phyloP scores from a whole-genome alignment of 92 coral and sea anemone species.

The Ricordea florida region DNA sequence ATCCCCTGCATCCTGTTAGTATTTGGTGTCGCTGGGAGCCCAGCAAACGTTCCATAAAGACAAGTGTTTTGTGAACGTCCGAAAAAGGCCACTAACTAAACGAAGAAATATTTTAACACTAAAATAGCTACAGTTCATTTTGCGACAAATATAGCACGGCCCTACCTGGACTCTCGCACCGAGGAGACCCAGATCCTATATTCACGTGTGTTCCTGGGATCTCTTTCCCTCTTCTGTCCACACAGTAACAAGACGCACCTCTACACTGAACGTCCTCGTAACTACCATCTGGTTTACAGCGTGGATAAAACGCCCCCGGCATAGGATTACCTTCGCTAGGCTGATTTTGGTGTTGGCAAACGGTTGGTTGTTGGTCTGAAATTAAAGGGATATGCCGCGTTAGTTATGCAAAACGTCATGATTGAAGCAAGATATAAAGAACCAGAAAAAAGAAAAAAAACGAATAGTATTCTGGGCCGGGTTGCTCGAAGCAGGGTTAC shows the following conservation, averaged over 20 bases:
- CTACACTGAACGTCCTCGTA: conserved; percentile 78
- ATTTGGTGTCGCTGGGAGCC: too few species aligned
- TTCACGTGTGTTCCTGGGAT: conserved; percentile 72
- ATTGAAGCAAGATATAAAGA: too few species aligned
- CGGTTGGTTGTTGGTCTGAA: conserved; percentile 61
- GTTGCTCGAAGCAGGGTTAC: too few species aligned
- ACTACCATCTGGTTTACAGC: conserved; percentile 75
- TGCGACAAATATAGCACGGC: too few species aligned
- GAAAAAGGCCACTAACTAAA: too few species aligned
- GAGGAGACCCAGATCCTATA: conserved; percentile 63
- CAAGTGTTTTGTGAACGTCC: too few species aligned
- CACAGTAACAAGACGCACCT: conserved; percentile 82
- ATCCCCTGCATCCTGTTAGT: too few species aligned
- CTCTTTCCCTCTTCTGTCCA: conserved; percentile 80
- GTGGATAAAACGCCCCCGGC: conserved; percentile 73
- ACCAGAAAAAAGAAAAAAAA: too few species aligned
- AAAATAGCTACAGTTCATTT: too few species aligned
- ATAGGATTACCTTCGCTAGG: conserved; percentile 25
- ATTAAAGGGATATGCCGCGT: not conserved
- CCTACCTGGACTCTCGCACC: conserved; percentile 66
- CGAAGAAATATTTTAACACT: too few species aligned
- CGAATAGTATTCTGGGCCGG: too few species aligned
- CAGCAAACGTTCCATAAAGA: too few species aligned
- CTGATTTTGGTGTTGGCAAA: conserved; percentile 71
- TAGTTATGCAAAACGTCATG: not conserved